Base-by-base conservation (phyloP, 92 coral and sea anemone genomes). In the Pocillopora grandis region DNA sequence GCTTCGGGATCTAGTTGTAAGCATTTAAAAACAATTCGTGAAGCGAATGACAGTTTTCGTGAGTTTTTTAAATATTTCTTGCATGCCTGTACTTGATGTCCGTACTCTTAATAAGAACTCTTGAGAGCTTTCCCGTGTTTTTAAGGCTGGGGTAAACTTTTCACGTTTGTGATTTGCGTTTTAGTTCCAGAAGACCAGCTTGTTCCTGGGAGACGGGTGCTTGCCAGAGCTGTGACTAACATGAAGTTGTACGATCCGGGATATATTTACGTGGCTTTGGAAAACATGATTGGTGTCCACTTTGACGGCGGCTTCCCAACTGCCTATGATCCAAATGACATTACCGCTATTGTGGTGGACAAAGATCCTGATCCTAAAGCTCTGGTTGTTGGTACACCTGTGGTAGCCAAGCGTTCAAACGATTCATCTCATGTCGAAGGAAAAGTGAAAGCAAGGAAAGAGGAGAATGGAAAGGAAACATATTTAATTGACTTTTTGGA, bases 201-300 rank as follows among this genome's bases (percentile, higher is more conserved):
- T 2, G 88, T 95, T 36, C 93, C 99, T 58, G 99, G 99, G 35
- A 82, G 90, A 77, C 93, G 97, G 62, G 90, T 97, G 58, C 86
- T 87, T 49, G 97, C 95, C 66, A 90, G 98, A 60, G 85, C 92
- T 84, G 72, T 90, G 14, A 68, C 75, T 27, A 92, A 92, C 87
- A 67, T 49, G 0, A 62, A 83, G 80, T 82, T 85, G 55, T 97
- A 92, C 58, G 93, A 91, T 48, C 86, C 92, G 17, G 99, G 95
- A 14, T 88, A 89, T 62, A 79, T 94, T 78, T 10, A 23, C 66
- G 37, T 91, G 58, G 83, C 84, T 57, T 70, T 75, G 2, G 95
- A 91, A 80, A 80, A 80, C 76, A 82, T 88, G 23, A 56, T 92
- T 13, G 31, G 76, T 48, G 83, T 91, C 56, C 84, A 82, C 84